Conservation (phyloP, 2,113 vertebrate species). For the Illadopsis cleaveri region DNA sequence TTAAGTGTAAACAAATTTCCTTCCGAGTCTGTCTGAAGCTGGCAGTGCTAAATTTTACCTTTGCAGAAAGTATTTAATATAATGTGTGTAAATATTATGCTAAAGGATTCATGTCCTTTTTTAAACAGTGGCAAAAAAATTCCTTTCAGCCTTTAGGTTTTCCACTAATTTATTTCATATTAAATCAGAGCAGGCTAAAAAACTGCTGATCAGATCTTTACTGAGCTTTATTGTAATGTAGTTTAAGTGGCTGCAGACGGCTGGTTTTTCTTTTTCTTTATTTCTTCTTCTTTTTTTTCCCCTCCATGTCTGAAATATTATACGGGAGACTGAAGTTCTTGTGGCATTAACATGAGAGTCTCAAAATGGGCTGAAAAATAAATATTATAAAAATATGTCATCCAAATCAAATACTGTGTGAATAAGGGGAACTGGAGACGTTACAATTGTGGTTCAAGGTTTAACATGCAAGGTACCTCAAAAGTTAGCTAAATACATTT, state of each 20-base stretch:
- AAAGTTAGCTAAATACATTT: slow-evolving; percentile 37
- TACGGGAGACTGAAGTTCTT: slow-evolving; percentile 35
- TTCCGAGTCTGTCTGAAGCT: neutral
- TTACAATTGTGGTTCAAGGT: slow-evolving; percentile 42
- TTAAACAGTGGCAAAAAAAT: slow-evolving; percentile 60
- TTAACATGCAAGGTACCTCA: slow-evolving; percentile 36
- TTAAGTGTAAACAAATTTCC: slow-evolving; percentile 36
- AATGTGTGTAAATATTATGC: slow-evolving; percentile 61
- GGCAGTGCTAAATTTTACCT: slow-evolving; percentile 26
- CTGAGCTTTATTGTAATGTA: slow-evolving; percentile 39
- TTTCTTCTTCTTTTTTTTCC: neutral
- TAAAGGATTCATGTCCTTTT: slow-evolving; percentile 62
- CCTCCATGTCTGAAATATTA: slow-evolving; percentile 51
- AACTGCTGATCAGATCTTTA: slow-evolving; percentile 54
- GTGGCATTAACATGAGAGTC: slow-evolving; percentile 41
- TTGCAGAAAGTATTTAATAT: slow-evolving; percentile 43
- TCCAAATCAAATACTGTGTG: slow-evolving; percentile 64
- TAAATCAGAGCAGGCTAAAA: slow-evolving; percentile 26
- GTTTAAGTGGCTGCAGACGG: slow-evolving; percentile 58
- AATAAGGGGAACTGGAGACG: slow-evolving; percentile 41
- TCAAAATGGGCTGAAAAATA: slow-evolving; percentile 31
- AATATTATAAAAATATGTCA: slow-evolving; percentile 44
- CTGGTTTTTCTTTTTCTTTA: slow-evolving; percentile 14
- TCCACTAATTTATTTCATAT: slow-evolving; percentile 59
- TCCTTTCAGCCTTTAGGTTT: slow-evolving; percentile 43